These are phyloP conservation scores for Seira musarum DNA, from an alignment of 2,888 invertebrate genomes.

Conservation along the genomic window DNA sequence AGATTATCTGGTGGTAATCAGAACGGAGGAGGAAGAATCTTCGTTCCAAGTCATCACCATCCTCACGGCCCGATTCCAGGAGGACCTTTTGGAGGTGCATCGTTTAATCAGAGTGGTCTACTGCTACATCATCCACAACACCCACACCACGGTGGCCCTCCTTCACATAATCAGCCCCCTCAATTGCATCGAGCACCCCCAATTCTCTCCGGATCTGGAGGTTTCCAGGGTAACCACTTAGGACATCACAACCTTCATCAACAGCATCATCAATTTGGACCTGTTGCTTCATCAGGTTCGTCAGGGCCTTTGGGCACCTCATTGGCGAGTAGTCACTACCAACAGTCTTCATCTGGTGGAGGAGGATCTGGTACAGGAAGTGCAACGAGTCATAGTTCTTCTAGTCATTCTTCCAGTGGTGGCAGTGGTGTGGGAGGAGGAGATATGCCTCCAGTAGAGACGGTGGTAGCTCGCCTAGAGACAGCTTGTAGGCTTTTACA, in stretches of 20 bases:
- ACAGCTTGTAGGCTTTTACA: constrained; percentile 66
- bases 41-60: constrained; percentile 38
- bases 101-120: constrained; percentile 35
- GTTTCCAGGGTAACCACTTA: too few relatives aligned
- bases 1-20: not conserved
- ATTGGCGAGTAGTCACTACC: not conserved
- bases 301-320: not conserved
- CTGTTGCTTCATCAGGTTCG: not conserved
- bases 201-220: not conserved
- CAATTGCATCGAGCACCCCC: not conserved
- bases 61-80: constrained; percentile 25
- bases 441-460: constrained; percentile 68
- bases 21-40: constrained; percentile 44
- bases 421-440: constrained; percentile 32
- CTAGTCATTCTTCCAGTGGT: not conserved
- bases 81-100: constrained; percentile 27
- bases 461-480: constrained; percentile 68
- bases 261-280: constrained; percentile 28
- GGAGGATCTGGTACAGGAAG: constrained; percentile 6
- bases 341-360: not conserved
- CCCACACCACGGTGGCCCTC: constrained; percentile 21
- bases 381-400: not conserved
- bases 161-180: constrained; percentile 24
- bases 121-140: constrained; percentile 24
- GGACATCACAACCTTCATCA: not conserved